Evolutionary conservation across 2,113 vertebrate species (phyloP).

Genomic region (Copsychus sechellarum): DNA sequence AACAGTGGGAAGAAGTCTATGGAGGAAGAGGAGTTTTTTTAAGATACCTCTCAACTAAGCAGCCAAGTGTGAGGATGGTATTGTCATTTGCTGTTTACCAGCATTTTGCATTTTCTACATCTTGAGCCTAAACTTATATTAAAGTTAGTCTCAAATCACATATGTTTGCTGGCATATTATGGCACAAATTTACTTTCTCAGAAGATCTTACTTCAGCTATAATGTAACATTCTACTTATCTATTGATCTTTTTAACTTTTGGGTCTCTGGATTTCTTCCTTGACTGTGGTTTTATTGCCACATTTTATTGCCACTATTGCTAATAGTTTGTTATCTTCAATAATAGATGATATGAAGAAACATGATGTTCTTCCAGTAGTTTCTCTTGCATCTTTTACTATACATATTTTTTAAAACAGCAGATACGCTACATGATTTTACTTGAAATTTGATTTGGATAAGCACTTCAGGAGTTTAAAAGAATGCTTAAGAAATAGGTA

Average conservation of each 20-base stretch:
- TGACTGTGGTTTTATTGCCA: conserved; percentile 55
- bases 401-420: background rate
- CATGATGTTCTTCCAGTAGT: background rate
- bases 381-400: background rate
- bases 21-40: background rate
- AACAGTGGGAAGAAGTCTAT: background rate
- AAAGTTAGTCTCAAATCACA: conserved; percentile 41
- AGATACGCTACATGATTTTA: background rate
- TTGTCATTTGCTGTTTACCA: background rate
- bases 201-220: conserved; percentile 67
- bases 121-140: conserved; percentile 16
- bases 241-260: conserved; percentile 68
- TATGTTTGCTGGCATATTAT: conserved; percentile 51
- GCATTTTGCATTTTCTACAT: background rate
- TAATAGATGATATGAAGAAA: conserved; percentile 11
- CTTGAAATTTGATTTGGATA: background rate
- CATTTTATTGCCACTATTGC: conserved; percentile 60
- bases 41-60: background rate
- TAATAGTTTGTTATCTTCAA: conserved; percentile 37
- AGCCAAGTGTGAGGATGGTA: background rate
- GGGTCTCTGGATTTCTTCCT: conserved; percentile 63
- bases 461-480: background rate
- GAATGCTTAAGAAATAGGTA: background rate
- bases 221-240: conserved; percentile 48
- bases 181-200: conserved; percentile 59